These are phyloP conservation scores for Tamandua tetradactyla DNA, from an alignment of 2,797 vertebrate genomes.

Conservation along the genomic window DNA sequence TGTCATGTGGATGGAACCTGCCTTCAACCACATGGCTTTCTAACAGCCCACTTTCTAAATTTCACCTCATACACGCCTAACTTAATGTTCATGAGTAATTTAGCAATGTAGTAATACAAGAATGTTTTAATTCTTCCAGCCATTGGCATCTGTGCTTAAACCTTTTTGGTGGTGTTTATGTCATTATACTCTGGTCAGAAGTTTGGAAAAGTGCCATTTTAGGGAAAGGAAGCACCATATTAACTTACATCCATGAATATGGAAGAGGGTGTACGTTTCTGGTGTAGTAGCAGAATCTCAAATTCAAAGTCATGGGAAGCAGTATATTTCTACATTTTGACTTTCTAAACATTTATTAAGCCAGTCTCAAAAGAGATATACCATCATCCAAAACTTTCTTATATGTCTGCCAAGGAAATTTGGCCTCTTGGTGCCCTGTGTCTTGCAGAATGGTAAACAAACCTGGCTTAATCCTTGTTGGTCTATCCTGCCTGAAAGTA, in stretches of 20 bases:
- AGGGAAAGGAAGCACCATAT: not conserved
- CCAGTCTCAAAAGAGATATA: constrained; percentile 41
- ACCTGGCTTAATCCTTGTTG: not conserved
- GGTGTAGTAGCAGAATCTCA: constrained; percentile 47
- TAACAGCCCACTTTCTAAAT: constrained; percentile 27
- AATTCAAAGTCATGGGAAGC: constrained; percentile 43
- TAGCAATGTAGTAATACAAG: constrained; percentile 14
- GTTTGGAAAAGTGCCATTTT: not conserved
- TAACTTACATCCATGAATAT: constrained; percentile 6
- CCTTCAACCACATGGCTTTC: not conserved
- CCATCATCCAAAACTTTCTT: not conserved
- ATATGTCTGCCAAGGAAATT: constrained; percentile 15
- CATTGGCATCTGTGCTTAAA: not conserved
- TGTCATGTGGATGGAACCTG: not conserved
- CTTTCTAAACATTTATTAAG: constrained; percentile 46
- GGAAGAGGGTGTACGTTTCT: not conserved
- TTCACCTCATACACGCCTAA: not conserved
- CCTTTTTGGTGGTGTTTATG: not conserved
- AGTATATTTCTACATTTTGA: constrained; percentile 48
- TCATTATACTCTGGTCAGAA: constrained; percentile 40
- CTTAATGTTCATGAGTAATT: not conserved
- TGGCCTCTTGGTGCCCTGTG: not conserved
- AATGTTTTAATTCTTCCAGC: constrained; percentile 17
- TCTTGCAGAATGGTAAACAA: constrained; percentile 49
- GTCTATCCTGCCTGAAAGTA: not conserved